These are phyloP conservation scores for Tiaroga cobitis DNA, from an alignment of 2,797 vertebrate genomes.

Conservation along the genomic window DNA sequence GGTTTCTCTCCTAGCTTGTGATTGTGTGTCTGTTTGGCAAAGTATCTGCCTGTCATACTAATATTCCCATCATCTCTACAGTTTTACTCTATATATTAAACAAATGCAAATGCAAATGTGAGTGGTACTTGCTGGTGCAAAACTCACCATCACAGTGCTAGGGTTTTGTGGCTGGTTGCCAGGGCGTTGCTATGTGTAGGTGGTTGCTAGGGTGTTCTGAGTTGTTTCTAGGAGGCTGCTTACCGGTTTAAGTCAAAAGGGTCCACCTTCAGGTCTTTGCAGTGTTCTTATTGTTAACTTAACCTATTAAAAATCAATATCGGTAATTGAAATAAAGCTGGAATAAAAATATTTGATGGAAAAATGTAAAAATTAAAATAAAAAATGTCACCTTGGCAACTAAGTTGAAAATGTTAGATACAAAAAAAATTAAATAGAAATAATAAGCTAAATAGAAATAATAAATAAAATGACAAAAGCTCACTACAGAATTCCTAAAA, in stretches of 20 bases:
- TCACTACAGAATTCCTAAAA: too few relatives aligned
- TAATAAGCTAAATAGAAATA: too few relatives aligned
- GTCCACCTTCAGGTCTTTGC: neutral
- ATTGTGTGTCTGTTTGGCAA: slow-evolving; percentile 7
- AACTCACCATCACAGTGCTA: neutral
- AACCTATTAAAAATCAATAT: neutral
- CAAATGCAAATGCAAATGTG: neutral
- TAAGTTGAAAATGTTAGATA: too few relatives aligned
- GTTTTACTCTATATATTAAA: neutral
- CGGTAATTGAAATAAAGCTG: neutral
- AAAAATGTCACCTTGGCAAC: too few relatives aligned
- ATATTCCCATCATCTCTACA: neutral
- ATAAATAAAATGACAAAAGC: too few relatives aligned
- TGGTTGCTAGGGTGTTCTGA: neutral
- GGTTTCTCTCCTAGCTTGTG: slow-evolving; percentile 22
- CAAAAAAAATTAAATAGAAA: too few relatives aligned
- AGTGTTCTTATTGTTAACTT: neutral
- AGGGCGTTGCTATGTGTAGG: neutral
- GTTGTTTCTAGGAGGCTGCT: neutral
- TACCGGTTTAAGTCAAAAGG: neutral
- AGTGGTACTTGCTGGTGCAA: neutral
- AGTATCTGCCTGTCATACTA: neutral
- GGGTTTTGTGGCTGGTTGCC: neutral
- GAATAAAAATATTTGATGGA: neutral
- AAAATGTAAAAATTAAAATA: too few relatives aligned